Conservation (phyloP, 2,113 vertebrate species). For the Macroglossus sobrinus region DNA sequence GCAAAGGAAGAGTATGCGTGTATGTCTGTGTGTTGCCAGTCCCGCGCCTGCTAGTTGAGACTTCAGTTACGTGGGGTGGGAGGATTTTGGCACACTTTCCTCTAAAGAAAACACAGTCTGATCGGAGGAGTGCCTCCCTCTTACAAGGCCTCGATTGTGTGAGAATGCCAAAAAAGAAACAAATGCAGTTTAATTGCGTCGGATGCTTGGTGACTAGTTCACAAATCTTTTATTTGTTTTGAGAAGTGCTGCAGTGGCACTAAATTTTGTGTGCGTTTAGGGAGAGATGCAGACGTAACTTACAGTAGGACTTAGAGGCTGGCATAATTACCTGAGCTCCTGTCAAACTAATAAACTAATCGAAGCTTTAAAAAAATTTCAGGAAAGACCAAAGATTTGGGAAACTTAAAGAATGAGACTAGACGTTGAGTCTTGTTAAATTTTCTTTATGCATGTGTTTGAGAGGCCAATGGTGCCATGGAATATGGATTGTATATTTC, state of each 20-base stretch:
- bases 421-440: slow-evolving; percentile 62
- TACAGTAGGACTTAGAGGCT: slow-evolving; percentile 77
- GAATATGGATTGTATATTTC: neutral
- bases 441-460: neutral
- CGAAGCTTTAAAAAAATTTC: slow-evolving; percentile 80
- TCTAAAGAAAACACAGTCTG: slow-evolving; percentile 84
- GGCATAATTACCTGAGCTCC: slow-evolving; percentile 81
- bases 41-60: slow-evolving; percentile 78
- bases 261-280: slow-evolving; percentile 83
- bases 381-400: slow-evolving; percentile 75
- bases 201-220: slow-evolving; percentile 85
- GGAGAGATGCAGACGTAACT: slow-evolving; percentile 76
- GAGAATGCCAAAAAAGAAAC: slow-evolving; percentile 81
- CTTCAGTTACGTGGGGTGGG: slow-evolving; percentile 81
- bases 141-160: slow-evolving; percentile 86
- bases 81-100: slow-evolving; percentile 82
- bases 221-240: slow-evolving; percentile 89
- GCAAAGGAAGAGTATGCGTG: neutral
- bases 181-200: slow-evolving; percentile 87
- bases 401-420: slow-evolving; percentile 68
- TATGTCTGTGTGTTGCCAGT: slow-evolving; percentile 55
- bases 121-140: slow-evolving; percentile 76
- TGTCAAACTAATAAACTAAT: slow-evolving; percentile 84
- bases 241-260: slow-evolving; percentile 80
- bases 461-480: neutral